Conservation (phyloP, 2,797 vertebrate genomes). For the Pteropus rufus region DNA sequence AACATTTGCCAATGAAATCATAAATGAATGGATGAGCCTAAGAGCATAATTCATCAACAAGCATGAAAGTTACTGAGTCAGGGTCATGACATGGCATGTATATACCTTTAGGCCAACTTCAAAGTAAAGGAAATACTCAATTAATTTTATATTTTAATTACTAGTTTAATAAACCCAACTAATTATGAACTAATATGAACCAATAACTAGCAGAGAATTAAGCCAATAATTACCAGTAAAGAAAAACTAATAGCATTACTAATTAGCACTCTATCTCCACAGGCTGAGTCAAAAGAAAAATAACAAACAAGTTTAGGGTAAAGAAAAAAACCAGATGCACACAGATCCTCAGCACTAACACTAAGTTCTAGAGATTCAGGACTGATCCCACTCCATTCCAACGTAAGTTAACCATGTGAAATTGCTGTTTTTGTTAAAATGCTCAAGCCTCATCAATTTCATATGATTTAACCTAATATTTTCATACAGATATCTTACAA, state of each 20-base stretch:
- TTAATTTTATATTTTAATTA: conserved; percentile 68
- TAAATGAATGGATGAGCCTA: not conserved
- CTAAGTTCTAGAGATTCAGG: conserved; percentile 1
- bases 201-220: conserved; percentile 47
- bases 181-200: conserved; percentile 56
- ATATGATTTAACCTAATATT: not conserved
- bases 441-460: conserved; percentile 2
- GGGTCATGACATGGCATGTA: not conserved
- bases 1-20: not conserved
- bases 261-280: conserved; percentile 34
- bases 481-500: not conserved
- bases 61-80: conserved; percentile 20
- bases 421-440: not conserved
- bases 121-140: conserved; percentile 68
- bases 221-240: conserved; percentile 64
- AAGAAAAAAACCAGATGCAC: not conserved
- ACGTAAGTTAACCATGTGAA: not conserved
- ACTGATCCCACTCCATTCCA: not conserved
- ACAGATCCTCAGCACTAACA: not conserved
- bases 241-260: conserved; percentile 51
- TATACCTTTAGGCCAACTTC: conserved; percentile 47
- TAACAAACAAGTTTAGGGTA: conserved; percentile 24
- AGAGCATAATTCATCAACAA: conserved; percentile 20
- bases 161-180: conserved; percentile 50
- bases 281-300: conserved; percentile 49